Evolutionary conservation across 2,797 vertebrate species (phyloP), one percentile per base, ranked within the genome.

Genomic region (Scarus forsteni): DNA sequence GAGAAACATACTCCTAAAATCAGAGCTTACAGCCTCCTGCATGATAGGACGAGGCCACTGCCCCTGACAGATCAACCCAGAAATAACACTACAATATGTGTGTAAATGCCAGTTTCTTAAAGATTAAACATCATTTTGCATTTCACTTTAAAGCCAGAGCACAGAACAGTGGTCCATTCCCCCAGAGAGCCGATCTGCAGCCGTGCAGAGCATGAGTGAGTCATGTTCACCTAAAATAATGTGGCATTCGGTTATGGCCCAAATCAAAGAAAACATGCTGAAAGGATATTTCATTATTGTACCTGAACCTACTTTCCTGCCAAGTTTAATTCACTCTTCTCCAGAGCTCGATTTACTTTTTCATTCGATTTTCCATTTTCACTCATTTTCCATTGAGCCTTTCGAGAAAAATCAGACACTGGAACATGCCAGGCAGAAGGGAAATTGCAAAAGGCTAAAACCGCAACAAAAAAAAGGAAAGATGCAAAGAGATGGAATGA

Each of bases 291-390:
- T 73, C 59, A 79, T 73, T 76, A 63, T 3, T 36, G 53, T 15
- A 38, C 10, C 70, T 61, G 53, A 42, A 77, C 43, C 49, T 39
- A 27, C 55, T 75, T 72, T 60, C 38, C 66, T 15, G 35, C 55
- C 54, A 66, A 72, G 55, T 75, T 61, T 16, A 72, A 83, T 71
- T 75, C 49, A 77, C 46, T 27, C 40, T 62, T 75, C 69, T 77
- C 68, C 34, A 3, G 62, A 75, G 72, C 53, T 69, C 66, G 15
- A 49, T 77, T 84, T 66, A 58, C 57, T 39, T 78, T 77, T 46
- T 45, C 45, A 38, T 54, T 58, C 7, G 0, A 71, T 66, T 85
- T 85, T 51, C 60, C 44, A 38, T 72, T 79, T 67, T 1, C 1
- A 65, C 50, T 73, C 36, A 49, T 73, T 78, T 75, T 69, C 35